A percentile compares a stretch with the other conserved stretches of the same genome.
These are phyloP conservation scores for Pelecanoides urinatrix DNA, from an alignment of 2,113 vertebrate species.

Conservation along the genomic window DNA sequence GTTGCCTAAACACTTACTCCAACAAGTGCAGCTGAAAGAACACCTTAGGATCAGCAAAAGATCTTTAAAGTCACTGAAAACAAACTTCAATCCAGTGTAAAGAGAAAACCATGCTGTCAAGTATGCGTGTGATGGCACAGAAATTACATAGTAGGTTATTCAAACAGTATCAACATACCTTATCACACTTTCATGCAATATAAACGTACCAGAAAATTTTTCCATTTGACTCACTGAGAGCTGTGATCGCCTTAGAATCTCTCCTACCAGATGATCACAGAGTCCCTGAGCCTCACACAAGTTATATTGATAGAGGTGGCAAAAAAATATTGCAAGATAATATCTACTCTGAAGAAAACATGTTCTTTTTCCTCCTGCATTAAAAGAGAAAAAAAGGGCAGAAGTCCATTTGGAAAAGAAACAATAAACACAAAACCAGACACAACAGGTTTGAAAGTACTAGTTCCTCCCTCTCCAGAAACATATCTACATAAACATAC, in stretches of 20 bases:
- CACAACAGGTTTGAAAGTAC: not conserved
- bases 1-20: not conserved
- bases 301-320: constrained; percentile 84
- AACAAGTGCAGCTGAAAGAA: not conserved
- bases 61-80: not conserved
- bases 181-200: not conserved
- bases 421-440: not conserved
- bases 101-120: not conserved
- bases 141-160: not conserved
- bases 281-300: constrained; percentile 88
- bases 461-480: not conserved
- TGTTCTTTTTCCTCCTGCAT: constrained; percentile 74
- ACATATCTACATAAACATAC: not conserved
- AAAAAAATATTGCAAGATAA: constrained; percentile 89
- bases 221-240: constrained; percentile 39
- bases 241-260: constrained; percentile 72
- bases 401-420: not conserved
- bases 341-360: constrained; percentile 84
- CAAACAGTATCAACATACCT: not conserved
- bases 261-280: constrained; percentile 84
- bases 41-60: not conserved
- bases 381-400: not conserved
- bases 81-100: not conserved
- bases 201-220: constrained; percentile 66
- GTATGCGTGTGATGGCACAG: not conserved